phyloP scores from a whole-genome alignment of 2,113 vertebrate genomes.

The Takifugu flavidus region DNA sequence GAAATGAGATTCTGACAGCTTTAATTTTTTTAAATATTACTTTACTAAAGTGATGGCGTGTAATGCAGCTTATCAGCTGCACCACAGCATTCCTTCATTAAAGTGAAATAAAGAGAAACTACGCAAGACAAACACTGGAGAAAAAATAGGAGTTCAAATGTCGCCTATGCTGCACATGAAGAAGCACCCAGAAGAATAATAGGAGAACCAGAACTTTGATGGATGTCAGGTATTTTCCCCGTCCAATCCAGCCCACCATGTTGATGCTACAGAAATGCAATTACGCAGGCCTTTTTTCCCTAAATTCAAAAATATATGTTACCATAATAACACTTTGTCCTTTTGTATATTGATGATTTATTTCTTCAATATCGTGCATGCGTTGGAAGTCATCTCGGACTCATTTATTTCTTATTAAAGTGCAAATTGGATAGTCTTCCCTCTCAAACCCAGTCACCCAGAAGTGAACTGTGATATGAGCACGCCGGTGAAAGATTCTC shows the following conservation, averaged over 20 bases:
- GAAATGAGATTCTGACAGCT: too few species aligned
- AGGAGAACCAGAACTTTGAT: slow-evolving; percentile 10
- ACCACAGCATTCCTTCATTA: too few species aligned
- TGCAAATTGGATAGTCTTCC: slow-evolving; percentile 30
- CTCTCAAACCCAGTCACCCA: slow-evolving; percentile 8
- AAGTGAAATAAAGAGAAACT: too few species aligned
- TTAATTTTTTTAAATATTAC: too few species aligned
- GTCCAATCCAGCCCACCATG: slow-evolving; percentile 7
- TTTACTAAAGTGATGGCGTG: too few species aligned
- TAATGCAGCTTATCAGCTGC: too few species aligned
- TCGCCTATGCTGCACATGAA: too few species aligned
- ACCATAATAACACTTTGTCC: neutral
- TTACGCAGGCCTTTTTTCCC: slow-evolving; percentile 3
- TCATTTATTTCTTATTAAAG: slow-evolving; percentile 52
- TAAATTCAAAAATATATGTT: neutral
- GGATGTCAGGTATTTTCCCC: slow-evolving; percentile 13
- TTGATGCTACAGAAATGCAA: slow-evolving; percentile 23
- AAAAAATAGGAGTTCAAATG: too few species aligned
- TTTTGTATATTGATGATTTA: slow-evolving; percentile 34
- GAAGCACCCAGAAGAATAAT: neutral
- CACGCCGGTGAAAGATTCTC: neutral
- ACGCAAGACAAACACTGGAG: too few species aligned
- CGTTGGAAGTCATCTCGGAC: slow-evolving; percentile 25
- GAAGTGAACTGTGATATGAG: slow-evolving; percentile 10
- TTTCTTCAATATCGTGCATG: slow-evolving; percentile 16